Conservation (phyloP, 2,113 vertebrate species). For the Channa maculata region DNA sequence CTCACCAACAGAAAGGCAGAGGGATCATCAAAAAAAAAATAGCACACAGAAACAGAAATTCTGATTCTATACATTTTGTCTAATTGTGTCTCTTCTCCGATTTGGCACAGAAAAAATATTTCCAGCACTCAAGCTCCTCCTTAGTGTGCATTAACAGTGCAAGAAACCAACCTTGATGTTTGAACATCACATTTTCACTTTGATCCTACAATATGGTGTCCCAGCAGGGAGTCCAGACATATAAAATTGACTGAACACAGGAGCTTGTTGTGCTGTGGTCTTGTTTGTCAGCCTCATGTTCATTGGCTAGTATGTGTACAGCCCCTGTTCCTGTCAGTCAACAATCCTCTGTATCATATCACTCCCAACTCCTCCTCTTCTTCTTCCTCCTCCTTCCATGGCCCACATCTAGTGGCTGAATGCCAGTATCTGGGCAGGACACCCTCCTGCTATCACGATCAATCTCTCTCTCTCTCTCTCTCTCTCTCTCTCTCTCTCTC, state of each 20-base stretch:
- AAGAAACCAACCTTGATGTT: conserved; percentile 1
- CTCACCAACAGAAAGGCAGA: too few species aligned
- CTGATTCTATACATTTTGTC: background rate
- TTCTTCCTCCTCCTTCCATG: conserved; percentile 16
- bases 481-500: background rate
- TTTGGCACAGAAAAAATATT: conserved; percentile 31
- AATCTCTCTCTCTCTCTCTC: background rate
- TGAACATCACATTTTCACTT: conserved; percentile 47
- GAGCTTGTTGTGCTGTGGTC: conserved; percentile 25
- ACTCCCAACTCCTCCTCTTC: conserved; percentile 24
- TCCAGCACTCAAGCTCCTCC: background rate
- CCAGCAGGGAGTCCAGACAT: conserved; percentile 13
- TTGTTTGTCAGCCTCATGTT: conserved; percentile 36
- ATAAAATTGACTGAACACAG: conserved; percentile 10
- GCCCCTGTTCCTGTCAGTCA: conserved; percentile 79
- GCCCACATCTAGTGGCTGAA: conserved; percentile 46
- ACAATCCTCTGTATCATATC: conserved; percentile 40
- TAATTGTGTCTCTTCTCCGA: conserved; percentile 23
- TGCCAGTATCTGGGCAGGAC: conserved; percentile 71
- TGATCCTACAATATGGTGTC: conserved; percentile 33
- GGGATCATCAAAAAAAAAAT: too few species aligned
- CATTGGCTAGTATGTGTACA: conserved; percentile 41
- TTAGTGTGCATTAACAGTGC: conserved; percentile 4
- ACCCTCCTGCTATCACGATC: conserved; percentile 35
- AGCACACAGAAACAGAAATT: too few species aligned